Evolutionary conservation across 1,140 invertebrate genomes (phyloP).

Genomic region (Drosophila fuyamai): DNA sequence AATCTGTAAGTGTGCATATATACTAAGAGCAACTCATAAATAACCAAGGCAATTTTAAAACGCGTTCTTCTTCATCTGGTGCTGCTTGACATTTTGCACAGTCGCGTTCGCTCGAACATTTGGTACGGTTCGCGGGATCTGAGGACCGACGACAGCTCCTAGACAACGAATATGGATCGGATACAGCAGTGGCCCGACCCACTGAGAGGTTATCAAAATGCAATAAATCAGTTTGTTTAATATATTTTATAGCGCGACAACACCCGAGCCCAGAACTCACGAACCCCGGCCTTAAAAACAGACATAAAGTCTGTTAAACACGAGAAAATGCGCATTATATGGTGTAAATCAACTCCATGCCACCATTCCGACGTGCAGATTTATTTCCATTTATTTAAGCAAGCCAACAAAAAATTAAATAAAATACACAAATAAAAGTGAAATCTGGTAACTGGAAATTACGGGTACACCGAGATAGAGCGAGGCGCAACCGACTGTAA

Average conservation of each 20-base stretch:
- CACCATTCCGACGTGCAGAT: constrained; percentile 58
- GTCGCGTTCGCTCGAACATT: constrained; percentile 41
- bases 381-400: constrained; percentile 63
- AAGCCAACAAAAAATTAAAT: constrained; percentile 34
- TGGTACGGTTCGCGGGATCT: constrained; percentile 9
- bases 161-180: constrained; percentile 18
- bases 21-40: constrained; percentile 59
- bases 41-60: constrained; percentile 72
- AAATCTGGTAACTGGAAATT: constrained; percentile 67
- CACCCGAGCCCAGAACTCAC: constrained; percentile 42
- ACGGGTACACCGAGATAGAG: constrained; percentile 28
- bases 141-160: constrained; percentile 30
- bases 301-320: constrained; percentile 81
- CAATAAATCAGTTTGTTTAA: constrained; percentile 77
- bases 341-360: constrained; percentile 69
- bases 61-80: constrained; percentile 35
- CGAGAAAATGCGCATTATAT: constrained; percentile 72
- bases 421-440: constrained; percentile 60
- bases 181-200: constrained; percentile 22
- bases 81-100: constrained; percentile 63
- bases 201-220: constrained; percentile 76
- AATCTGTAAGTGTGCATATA: constrained; percentile 28
- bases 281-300: constrained; percentile 59
- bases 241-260: constrained; percentile 69
- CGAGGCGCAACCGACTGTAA: constrained; percentile 44